Percentiles rank a stretch among this genome's conserved stretches.
These are phyloP conservation scores for Paracanthobrama guichenoti DNA, from an alignment of 2,113 vertebrate species.

Conservation along the genomic window DNA sequence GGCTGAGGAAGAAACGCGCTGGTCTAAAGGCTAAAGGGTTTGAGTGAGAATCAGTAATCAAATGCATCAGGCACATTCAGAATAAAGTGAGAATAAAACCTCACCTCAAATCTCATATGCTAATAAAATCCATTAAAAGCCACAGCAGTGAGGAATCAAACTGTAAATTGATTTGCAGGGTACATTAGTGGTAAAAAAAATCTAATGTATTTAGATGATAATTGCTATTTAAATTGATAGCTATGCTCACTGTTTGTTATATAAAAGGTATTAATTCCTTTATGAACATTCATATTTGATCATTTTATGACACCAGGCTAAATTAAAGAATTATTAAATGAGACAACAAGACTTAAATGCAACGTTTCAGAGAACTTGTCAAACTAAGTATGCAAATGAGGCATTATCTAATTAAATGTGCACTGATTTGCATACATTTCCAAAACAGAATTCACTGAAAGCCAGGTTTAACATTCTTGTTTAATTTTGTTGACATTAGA, in stretches of 20 bases:
- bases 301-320: background rate
- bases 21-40: conserved; percentile 11
- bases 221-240: background rate
- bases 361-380: no score
- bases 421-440: background rate
- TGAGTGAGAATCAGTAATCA: background rate
- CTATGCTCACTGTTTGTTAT: background rate
- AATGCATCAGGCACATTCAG: no score
- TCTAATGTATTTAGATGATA: background rate
- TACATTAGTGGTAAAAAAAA: conserved; percentile 1
- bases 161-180: background rate
- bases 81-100: background rate
- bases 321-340: background rate
- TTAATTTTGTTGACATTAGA: no score
- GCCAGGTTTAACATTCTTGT: no score
- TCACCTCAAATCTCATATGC: background rate
- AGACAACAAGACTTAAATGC: no score
- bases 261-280: no score
- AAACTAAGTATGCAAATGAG: background rate
- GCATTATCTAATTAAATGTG: background rate
- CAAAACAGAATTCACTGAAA: background rate
- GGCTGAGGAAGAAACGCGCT: background rate
- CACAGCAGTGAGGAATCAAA: background rate
- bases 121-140: conserved; percentile 4
- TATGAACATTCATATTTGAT: background rate